Evolutionary conservation across 2,888 invertebrate genomes (phyloP).

Genomic region (Folsomia candida): DNA sequence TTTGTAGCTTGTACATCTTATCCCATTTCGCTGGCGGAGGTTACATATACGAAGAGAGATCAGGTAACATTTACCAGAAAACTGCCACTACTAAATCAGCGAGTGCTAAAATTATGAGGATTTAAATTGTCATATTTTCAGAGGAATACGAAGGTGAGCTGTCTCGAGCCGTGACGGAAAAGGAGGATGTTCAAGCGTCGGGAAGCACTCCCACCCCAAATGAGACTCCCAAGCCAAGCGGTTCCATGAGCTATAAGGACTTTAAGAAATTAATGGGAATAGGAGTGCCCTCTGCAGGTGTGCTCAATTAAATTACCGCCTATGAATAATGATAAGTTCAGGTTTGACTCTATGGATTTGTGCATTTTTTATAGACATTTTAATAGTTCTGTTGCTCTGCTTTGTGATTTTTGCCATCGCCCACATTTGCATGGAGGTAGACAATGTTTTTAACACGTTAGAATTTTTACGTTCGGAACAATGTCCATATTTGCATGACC

Average conservation of each 20-base stretch:
- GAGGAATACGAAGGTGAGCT: neutral
- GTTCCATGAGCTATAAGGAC: neutral
- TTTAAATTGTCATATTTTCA: neutral
- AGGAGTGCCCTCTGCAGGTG: neutral
- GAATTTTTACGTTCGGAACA: no score
- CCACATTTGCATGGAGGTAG: slow-evolving; percentile 3
- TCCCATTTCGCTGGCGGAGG: slow-evolving; percentile 9
- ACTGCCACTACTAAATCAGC: neutral
- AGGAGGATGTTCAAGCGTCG: neutral
- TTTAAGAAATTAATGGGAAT: neutral
- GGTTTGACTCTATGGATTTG: neutral
- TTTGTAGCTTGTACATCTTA: slow-evolving; percentile 6
- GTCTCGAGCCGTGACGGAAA: neutral
- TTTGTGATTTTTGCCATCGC: neutral
- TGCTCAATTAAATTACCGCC: neutral
- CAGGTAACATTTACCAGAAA: slow-evolving; percentile 3
- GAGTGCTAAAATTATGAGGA: neutral
- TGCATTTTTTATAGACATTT: neutral
- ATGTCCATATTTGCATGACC: no score
- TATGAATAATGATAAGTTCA: no score
- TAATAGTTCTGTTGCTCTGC: slow-evolving; percentile 2
- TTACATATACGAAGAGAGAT: slow-evolving; percentile 4
- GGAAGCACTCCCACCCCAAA: neutral
- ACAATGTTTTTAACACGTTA: neutral
- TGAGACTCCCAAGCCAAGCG: neutral